Evolutionary conservation across 2,888 invertebrate species (phyloP), one percentile per base, ranked within the genome.

Genomic region (Cosmopolites sordidus): DNA sequence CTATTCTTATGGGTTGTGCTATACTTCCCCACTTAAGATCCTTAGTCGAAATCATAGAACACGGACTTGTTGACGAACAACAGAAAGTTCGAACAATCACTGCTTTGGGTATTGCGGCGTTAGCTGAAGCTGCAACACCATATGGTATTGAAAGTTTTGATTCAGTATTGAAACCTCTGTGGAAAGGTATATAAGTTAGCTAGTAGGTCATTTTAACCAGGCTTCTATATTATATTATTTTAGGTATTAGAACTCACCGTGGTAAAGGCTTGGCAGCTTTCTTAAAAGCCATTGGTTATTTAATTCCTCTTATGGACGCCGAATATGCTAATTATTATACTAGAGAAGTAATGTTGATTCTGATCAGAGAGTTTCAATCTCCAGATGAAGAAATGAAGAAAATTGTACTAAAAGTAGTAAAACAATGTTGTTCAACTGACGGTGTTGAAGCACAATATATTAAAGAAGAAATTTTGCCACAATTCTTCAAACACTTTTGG

Each of bases 331-430:
- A 97, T 75, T 99, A 99, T 74, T 99, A 99, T 71, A 99, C 99
- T 1, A 83, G 97, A 64, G 99, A 99, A 86, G 99, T 97, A 72
- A 96, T 96, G 96, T 78, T 95, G 75, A 99, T 99, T 74, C 80
- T 99, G 17, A 98, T 99, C 66, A 84, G 99, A 75, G 99, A 99
- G 79, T 99, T 99, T 75, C 97, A 97, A 76, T 98, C 98, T 51
- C 99, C 99, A 0, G 99, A 99, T 74, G 99, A 99, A 75, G 99
- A 99, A 81, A 99, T 99, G 99, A 99, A 99, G 75, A 99, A 99
- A 73, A 99, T 99, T 77, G 99, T 99, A 0, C 79, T 99, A 60
- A 99, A 99, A 81, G 94, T 98, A 57, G 99, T 99, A 55, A 99
- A 99, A 74, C 99, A 99, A 76, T 99, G 99, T 76, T 99, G 99